Percentiles rank a stretch among this genome's conserved stretches.
Conservation (phyloP, 1,140 invertebrate genomes). For the Saccostrea glomerata region DNA sequence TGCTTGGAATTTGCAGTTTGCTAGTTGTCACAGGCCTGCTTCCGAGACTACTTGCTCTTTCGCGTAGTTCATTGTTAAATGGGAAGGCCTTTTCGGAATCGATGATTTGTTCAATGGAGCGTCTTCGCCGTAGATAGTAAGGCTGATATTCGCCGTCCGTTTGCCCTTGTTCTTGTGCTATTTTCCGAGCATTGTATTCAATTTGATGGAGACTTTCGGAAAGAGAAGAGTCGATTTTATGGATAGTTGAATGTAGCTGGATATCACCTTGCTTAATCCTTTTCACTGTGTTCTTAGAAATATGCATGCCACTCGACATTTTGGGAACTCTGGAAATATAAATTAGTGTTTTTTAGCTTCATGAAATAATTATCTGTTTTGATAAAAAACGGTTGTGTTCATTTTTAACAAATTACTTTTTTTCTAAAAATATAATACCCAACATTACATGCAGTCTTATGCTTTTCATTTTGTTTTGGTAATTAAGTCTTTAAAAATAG, state of each 20-base stretch:
- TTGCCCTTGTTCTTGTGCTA: not conserved
- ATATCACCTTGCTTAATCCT: not conserved
- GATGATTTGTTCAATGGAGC: constrained; percentile 15
- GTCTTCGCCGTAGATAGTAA: constrained; percentile 13
- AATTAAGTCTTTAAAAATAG: too few species aligned
- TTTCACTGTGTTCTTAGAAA: not conserved
- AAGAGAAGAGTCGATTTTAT: constrained; percentile 6
- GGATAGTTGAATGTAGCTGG: not conserved
- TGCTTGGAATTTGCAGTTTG: not conserved
- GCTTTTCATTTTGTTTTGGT: too few species aligned
- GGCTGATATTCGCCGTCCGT: not conserved
- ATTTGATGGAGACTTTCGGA: constrained; percentile 15
- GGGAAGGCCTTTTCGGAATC: not conserved
- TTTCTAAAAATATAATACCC: too few species aligned
- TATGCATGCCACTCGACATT: not conserved
- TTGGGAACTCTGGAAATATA: not conserved
- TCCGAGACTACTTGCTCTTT: not conserved
- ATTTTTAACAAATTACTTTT: too few species aligned
- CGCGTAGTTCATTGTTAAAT: not conserved
- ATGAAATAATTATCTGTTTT: too few species aligned
- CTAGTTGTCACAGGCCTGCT: not conserved
- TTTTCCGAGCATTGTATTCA: not conserved
- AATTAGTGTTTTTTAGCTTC: not conserved
- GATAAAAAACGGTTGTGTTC: too few species aligned
- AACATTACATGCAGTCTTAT: too few species aligned